These are phyloP conservation scores for Pterois miles DNA, from an alignment of 2,797 vertebrate species.

Conservation along the genomic window DNA sequence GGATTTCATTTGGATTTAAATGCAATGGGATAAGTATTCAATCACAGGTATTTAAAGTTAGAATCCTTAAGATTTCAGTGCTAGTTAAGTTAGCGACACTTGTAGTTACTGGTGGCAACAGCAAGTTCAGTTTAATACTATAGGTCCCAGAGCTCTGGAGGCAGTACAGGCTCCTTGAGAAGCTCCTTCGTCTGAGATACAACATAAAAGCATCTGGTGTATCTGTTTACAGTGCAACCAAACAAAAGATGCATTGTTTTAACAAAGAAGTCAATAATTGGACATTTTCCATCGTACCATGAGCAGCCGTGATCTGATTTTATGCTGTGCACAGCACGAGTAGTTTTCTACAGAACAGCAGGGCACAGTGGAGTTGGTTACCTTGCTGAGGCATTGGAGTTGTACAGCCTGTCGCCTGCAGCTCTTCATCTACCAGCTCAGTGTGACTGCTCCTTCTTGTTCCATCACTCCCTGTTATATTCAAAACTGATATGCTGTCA, in stretches of 20 bases:
- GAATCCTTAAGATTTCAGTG: not conserved
- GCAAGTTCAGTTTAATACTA: not conserved
- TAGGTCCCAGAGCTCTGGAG: not conserved
- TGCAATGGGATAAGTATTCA: not conserved
- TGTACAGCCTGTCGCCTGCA: conserved; percentile 1
- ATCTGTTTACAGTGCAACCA: not conserved
- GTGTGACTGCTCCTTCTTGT: not conserved
- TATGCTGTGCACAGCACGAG: not conserved
- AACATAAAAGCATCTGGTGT: not conserved
- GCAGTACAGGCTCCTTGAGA: not conserved
- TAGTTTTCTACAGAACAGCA: conserved; percentile 8
- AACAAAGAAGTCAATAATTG: conserved; percentile 7
- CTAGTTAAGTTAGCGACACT: not conserved
- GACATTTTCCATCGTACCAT: not conserved
- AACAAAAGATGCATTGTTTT: not conserved
- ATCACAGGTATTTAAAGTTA: not conserved
- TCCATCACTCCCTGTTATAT: not conserved
- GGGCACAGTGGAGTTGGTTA: not conserved
- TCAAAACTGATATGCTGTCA: not conserved
- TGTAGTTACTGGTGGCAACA: not conserved
- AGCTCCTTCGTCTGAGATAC: not conserved
- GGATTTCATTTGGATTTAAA: not conserved
- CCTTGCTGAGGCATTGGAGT: conserved; percentile 9
- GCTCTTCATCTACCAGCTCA: not conserved
- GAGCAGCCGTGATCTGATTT: not conserved